Base-by-base conservation (phyloP, 2,113 vertebrate species). In the Rattus rattus region DNA sequence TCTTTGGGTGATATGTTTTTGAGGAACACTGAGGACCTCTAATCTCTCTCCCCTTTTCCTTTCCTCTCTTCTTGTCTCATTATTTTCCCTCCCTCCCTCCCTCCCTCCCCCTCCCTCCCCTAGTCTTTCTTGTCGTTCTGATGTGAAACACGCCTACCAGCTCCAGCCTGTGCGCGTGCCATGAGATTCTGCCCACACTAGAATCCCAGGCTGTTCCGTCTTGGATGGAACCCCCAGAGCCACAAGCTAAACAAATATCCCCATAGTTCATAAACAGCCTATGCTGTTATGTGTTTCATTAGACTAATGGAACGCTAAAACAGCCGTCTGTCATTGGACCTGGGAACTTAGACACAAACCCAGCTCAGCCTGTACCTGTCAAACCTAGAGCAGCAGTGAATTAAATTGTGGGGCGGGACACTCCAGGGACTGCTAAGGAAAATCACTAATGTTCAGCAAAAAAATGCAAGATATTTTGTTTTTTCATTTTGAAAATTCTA, bases 351-450 rank as follows among this genome's bases (percentile, higher is more conserved):
- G 81, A 93, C 49, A 56, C 22, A 94, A 94, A 54, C 28, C 22
- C 36, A 89, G 65, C 5, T 17, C 49, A 80, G 39, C 14, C 39
- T 94, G 19, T 61, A 30, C 70, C 56, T 90, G 67, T 77, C 47
- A 49, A 52, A 4, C 63, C n/a, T 63, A 83, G 59, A 86, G 22
- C 54, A 83, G 59, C 0, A 0, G 24, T 39, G 10, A 11, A 17
- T 19, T 22, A 20, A 33, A 33, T 30, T 16, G 16, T 11, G 28
- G 7, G 39, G 14, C 1, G 0, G 7, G 1, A 4, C 30, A 26
- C n/a, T 81, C 12, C 47, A 59, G 13, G 9, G 54, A 24, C 49
- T 77, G 9, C 24, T 22, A 43, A 79, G 79, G 81, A 22, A 22
- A 43, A 52, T 69, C 4, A 26, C 5, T 76, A 75, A 70, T 22